Evolutionary conservation across 37 sponge, comb jelly and placozoan species (phyloP), one percentile per base, ranked within the genome.

Genomic region (Ianthella basta): DNA sequence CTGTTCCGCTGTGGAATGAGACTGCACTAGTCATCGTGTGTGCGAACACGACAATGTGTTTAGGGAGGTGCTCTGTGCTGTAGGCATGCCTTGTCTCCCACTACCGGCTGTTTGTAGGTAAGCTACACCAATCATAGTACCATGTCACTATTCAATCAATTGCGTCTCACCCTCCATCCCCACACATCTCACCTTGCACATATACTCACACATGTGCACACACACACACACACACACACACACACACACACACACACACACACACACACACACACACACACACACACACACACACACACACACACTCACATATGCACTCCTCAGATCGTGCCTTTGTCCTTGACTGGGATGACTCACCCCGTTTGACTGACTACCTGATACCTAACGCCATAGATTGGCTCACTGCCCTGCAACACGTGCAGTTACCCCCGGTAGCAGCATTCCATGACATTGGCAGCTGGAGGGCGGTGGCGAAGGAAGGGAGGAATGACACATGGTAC

Each of bases 271-370:
- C 33, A 25, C 32, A 25, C 4, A 3, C 70, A 25, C 4, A 3
- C 70, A 68, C 35, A 3, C 70, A 68, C 30, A 25, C 70, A 68
- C 30, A 68, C 70, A 68, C 35, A 68, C 70, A 68, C 30, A 68
- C 70, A 68, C 30, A 25, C 70, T 24, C 4, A 25, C 27, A n/a
- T 4, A 68, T 35, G n/a, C 30, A 68, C 70, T 36, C 30, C 32
- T 25, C 66, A 90, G 90, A 85, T 36, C 67, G 90, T 77, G 90
- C 90, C 14, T 86, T 90, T 32, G n/a, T 90, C 23, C 85, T 90
- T 67, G 86, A 90, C 35, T 90, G 90, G 90, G 32, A 23, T n/a
- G 86, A 85, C 59, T 83, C 82, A 34, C 65, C 75, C 27, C 83
- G 83, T 2, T 37, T 90, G 12, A 56, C 59, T 4, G 63, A 86